Evolutionary conservation across 2,888 invertebrate genomes (phyloP), one percentile per base, ranked within the genome.

Genomic region (Tyria jacobaeae): DNA sequence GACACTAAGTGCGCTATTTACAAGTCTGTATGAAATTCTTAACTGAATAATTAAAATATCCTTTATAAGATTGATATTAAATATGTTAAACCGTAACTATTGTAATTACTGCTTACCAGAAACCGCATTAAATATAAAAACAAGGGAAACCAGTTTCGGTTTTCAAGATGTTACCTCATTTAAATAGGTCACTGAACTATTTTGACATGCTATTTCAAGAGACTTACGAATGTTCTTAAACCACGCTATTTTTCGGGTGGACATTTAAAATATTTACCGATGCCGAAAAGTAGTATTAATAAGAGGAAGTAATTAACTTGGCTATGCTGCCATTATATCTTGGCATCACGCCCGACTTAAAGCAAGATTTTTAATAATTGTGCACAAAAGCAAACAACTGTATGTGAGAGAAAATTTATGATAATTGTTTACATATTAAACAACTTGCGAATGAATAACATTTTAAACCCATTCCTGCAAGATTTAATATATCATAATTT

Each of bases 271-370:
- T 63, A 52, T 37, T 27, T 37, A 49, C n/a, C 27, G 60, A 59
- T 60, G 48, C 58, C 54, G 60, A 67, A 72, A 56, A 57, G 53
- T 58, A 64, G 70, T 72, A 66, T 65, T 66, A 80, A 71, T 75
- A 72, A 72, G 71, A 75, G 64, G 63, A 60, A 57, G 68, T 76
- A 76, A 78, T 72, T 72, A 72, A 63, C 63, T n/a, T 68, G 64
- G 60, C 41, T 62, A 68, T 61, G 65, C 64, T 67, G 75, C 41
- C 72, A 70, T 70, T 75, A 75, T 81, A 72, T 75, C 66, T 71
- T 83, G 84, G 84, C 83, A 76, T 61, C 56, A 51, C 63, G 80
- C 83, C 83, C 62, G 62, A 63, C 64, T 73, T 67, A 53, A 68
- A 39, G 61, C 70, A 56, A 68, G 67, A 66, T 75, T 77, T 76